Conservation (phyloP, 1,140 invertebrate species). For the Drosophila murphyi region DNA sequence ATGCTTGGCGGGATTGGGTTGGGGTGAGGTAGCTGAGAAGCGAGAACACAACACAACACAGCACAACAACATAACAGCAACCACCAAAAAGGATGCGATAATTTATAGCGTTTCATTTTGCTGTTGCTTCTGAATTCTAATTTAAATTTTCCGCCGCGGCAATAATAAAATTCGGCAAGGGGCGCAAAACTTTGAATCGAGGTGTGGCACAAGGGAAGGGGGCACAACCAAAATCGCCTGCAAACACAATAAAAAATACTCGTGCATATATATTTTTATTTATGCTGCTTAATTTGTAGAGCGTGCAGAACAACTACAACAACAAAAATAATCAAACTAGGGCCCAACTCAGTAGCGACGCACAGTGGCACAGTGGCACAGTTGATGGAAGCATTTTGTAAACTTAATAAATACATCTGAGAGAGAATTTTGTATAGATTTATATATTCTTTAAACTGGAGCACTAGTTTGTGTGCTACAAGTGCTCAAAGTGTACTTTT, state of each 20-base stretch:
- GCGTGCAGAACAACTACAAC: conserved; percentile 65
- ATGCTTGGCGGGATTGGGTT: neutral
- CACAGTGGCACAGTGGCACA: no score
- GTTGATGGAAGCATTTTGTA: no score
- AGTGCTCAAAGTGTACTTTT: no score
- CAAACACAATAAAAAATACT: conserved; percentile 64
- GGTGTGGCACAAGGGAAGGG: neutral
- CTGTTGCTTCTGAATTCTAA: conserved; percentile 72
- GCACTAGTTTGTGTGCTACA: no score
- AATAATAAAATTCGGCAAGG: conserved; percentile 62
- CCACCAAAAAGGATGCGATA: conserved; percentile 82
- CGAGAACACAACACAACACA: conserved; percentile 1
- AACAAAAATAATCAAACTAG: conserved; percentile 8
- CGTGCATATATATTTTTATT: conserved; percentile 66
- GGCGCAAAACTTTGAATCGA: conserved; percentile 17
- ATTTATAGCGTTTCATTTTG: conserved; percentile 84
- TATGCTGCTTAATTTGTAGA: conserved; percentile 78
- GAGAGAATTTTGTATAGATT: no score
- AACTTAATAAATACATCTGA: no score
- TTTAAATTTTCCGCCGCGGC: conserved; percentile 79
- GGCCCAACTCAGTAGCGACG: neutral
- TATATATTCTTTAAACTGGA: no score
- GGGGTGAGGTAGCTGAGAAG: conserved; percentile 1
- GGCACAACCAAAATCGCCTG: conserved; percentile 21
- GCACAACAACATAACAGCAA: conserved; percentile 44